Evolutionary conservation across 2,888 invertebrate species (phyloP).

Genomic region (Sceliomorpha sp.): DNA sequence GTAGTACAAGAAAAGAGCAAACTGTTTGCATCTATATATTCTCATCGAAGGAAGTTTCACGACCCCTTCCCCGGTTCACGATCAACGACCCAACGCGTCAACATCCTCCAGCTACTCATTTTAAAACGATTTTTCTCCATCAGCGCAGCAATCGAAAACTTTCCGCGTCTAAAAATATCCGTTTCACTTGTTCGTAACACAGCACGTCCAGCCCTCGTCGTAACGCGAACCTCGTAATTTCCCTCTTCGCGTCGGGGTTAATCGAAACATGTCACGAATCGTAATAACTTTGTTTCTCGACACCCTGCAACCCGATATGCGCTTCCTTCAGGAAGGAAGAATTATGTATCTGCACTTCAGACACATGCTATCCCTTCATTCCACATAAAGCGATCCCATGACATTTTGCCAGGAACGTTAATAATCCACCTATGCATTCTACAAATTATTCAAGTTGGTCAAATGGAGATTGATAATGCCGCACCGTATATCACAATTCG

Average conservation of each 20-base stretch:
- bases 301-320: background rate
- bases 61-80: slow-evolving; percentile 10
- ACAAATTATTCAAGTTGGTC: too few species aligned
- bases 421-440: too few species aligned
- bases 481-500: too few species aligned
- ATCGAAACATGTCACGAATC: slow-evolving; percentile 38
- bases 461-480: too few species aligned
- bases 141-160: slow-evolving; percentile 7
- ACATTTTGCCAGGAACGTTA: too few species aligned
- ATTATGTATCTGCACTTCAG: too few species aligned
- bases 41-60: slow-evolving; percentile 12
- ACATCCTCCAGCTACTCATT: slow-evolving; percentile 17
- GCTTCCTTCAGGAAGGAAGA: background rate
- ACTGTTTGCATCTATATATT: slow-evolving; percentile 2
- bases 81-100: slow-evolving; percentile 35
- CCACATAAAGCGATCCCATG: too few species aligned
- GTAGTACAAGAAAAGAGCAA: slow-evolving; percentile 2
- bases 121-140: slow-evolving; percentile 15
- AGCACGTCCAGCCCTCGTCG: background rate
- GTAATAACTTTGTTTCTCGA: slow-evolving; percentile 13
- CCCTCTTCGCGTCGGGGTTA: slow-evolving; percentile 5
- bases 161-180: slow-evolving; percentile 24
- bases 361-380: too few species aligned
- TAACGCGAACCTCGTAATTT: slow-evolving; percentile 17
- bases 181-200: slow-evolving; percentile 11